phyloP scores from a whole-genome alignment of 2,113 vertebrate genomes.

The Melanocharis versteri region DNA sequence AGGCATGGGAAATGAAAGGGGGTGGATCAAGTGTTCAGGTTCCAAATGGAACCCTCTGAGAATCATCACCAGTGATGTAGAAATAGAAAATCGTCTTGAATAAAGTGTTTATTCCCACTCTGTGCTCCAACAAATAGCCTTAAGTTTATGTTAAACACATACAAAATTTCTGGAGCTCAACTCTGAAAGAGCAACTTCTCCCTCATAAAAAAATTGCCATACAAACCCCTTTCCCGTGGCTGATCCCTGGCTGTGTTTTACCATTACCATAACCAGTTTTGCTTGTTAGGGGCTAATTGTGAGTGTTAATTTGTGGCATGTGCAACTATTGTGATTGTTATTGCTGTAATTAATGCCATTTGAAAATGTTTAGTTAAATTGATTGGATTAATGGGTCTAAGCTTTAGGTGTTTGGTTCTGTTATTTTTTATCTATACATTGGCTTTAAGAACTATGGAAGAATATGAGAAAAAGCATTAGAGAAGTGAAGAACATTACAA shows the following conservation, averaged over 20 bases:
- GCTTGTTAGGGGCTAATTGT: not conserved
- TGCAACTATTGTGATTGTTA: not conserved
- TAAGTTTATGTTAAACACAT: not conserved
- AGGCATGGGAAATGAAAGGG: not conserved
- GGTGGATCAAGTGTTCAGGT: not conserved
- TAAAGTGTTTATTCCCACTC: not conserved
- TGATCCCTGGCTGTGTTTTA: not conserved
- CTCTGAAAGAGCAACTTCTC: not conserved
- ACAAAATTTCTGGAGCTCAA: not conserved
- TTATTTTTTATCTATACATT: not conserved
- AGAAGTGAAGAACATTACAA: not conserved
- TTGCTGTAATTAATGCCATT: conserved; percentile 2
- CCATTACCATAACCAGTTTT: not conserved
- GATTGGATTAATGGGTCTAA: not conserved
- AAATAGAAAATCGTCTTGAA: not conserved
- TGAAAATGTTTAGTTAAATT: not conserved
- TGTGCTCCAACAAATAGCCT: not conserved
- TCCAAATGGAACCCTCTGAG: not conserved
- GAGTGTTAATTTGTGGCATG: not conserved
- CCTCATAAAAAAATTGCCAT: not conserved
- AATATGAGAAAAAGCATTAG: not conserved
- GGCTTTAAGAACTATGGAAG: not conserved
- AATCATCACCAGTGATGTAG: not conserved
- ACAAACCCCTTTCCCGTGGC: not conserved
- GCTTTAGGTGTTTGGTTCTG: not conserved